phyloP scores from a whole-genome alignment of 2,797 vertebrate species.

The Xenops minutus region DNA sequence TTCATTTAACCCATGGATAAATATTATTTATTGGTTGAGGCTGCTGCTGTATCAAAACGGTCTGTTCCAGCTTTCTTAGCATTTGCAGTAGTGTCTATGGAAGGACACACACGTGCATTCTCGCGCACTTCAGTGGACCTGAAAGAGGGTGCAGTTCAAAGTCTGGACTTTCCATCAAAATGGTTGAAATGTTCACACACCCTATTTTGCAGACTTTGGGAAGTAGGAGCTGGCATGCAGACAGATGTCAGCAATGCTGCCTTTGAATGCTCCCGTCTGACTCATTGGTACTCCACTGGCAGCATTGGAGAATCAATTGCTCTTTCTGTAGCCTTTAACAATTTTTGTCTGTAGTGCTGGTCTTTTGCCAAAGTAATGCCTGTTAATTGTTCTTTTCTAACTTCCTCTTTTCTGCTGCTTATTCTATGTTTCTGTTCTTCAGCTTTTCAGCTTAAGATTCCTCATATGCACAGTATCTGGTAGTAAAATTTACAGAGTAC shows the following conservation, averaged over 20 bases:
- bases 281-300: neutral
- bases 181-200: neutral
- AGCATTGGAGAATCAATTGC: neutral
- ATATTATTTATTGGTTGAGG: neutral
- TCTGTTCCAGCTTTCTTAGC: neutral
- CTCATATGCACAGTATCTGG: neutral
- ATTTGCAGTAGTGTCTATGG: neutral
- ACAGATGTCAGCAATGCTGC: neutral
- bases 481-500: neutral
- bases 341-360: neutral
- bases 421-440: neutral
- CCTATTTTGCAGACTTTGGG: neutral
- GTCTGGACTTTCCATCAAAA: neutral
- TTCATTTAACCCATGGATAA: neutral
- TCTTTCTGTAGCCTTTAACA: neutral
- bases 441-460: neutral
- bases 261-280: neutral
- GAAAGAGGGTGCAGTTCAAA: neutral
- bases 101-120: rapidly evolving
- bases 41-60: neutral
- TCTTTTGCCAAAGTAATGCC: neutral
- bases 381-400: neutral
- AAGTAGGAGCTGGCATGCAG: neutral
- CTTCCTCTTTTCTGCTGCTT: neutral
- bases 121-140: neutral